These are phyloP conservation scores for Ctenicera cuprea DNA, from an alignment of 2,888 invertebrate species.

Conservation along the genomic window DNA sequence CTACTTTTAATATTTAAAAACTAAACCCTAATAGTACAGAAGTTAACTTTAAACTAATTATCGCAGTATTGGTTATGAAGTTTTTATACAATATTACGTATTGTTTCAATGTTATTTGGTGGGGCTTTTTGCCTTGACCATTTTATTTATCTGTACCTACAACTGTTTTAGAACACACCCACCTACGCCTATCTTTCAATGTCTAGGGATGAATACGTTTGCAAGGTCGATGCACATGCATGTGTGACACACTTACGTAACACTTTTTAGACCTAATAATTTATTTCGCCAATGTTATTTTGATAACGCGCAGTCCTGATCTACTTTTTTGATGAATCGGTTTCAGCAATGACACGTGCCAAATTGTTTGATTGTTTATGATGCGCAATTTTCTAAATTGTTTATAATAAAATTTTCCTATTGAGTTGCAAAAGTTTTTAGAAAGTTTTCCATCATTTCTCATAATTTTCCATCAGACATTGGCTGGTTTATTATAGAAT, in stretches of 20 bases:
- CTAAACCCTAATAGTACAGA: constrained; percentile 27
- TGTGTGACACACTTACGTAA: constrained; percentile 65
- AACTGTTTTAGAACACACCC: constrained; percentile 55
- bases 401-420: not conserved
- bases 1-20: not conserved
- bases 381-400: not conserved
- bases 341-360: not conserved
- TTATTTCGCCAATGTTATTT: constrained; percentile 44
- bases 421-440: not conserved
- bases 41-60: constrained; percentile 59
- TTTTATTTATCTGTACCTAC: constrained; percentile 54
- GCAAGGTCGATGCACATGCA: constrained; percentile 66
- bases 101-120: constrained; percentile 63
- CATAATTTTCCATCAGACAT: not conserved
- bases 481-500: not conserved
- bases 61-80: constrained; percentile 56
- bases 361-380: not conserved
- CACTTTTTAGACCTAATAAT: constrained; percentile 38
- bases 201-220: constrained; percentile 62
- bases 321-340: constrained; percentile 4
- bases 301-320: constrained; percentile 32
- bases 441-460: not conserved
- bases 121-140: constrained; percentile 66
- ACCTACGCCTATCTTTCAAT: constrained; percentile 59
- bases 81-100: constrained; percentile 63